Percentiles rank a stretch among this genome's conserved stretches.
Conservation (phyloP, 1,140 invertebrate genomes). For the Drosophila nasuta region DNA sequence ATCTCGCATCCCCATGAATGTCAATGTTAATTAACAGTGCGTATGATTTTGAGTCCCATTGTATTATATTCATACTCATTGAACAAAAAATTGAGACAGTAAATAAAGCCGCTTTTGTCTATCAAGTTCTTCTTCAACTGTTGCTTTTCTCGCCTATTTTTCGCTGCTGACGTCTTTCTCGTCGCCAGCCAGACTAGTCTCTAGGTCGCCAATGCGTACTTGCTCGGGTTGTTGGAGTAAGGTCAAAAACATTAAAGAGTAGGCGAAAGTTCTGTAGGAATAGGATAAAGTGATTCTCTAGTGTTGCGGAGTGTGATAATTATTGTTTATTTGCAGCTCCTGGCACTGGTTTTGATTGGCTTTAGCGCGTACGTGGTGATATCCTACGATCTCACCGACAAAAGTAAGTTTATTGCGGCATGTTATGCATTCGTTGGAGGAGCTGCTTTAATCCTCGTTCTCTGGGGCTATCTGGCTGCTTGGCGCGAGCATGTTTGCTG, state of each 20-base stretch:
- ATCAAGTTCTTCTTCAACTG: neutral
- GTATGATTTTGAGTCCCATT: no score
- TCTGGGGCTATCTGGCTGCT: conserved; percentile 76
- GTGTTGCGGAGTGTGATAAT: neutral
- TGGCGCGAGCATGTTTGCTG: conserved; percentile 77
- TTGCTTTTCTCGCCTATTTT: conserved; percentile 8
- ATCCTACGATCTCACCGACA: conserved; percentile 62
- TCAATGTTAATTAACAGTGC: no score
- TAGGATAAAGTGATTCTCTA: neutral
- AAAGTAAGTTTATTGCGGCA: conserved; percentile 41
- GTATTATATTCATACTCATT: no score
- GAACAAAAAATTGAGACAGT: neutral
- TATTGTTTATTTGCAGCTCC: conserved; percentile 50
- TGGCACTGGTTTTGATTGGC: conserved; percentile 73
- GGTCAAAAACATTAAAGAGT: conserved; percentile 39
- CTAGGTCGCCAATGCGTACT: conserved; percentile 49
- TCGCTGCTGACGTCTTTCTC: conserved; percentile 12
- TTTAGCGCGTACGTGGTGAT: conserved; percentile 69
- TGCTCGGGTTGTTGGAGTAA: conserved; percentile 29
- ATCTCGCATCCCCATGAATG: no score
- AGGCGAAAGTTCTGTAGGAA: conserved; percentile 3
- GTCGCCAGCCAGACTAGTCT: conserved; percentile 67
- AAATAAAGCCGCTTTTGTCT: neutral
- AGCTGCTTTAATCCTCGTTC: conserved; percentile 53
- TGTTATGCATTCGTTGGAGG: conserved; percentile 60